Conservation (phyloP, 2,797 vertebrate genomes). For the Rhinogobio ventralis region DNA sequence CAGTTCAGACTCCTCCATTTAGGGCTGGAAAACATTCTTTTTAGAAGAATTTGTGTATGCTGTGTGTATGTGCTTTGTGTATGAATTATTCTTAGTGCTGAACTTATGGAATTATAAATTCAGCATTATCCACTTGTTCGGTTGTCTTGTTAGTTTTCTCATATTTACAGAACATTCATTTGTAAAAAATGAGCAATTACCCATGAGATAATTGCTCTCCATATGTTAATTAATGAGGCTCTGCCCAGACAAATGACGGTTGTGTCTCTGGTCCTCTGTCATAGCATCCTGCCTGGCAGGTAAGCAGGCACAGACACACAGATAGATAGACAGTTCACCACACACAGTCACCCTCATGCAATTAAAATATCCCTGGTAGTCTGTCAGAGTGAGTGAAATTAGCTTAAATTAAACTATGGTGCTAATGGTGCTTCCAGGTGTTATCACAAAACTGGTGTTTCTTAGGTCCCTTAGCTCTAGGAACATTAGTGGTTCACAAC, state of each 20-base stretch:
- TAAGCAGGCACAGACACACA: conserved; percentile 28
- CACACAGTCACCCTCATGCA: neutral
- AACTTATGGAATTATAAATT: neutral
- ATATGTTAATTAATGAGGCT: conserved; percentile 64
- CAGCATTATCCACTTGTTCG: conserved; percentile 14
- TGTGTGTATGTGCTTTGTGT: neutral
- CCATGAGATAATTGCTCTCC: conserved; percentile 60
- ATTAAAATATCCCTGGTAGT: conserved; percentile 11
- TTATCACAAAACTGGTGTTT: neutral
- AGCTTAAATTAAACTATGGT: neutral
- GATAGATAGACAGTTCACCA: conserved; percentile 29
- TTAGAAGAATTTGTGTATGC: neutral
- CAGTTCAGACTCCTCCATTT: neutral
- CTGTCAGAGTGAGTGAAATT: conserved; percentile 12
- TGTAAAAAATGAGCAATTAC: conserved; percentile 48
- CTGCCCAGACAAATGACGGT: conserved; percentile 44
- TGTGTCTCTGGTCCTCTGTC: conserved; percentile 40
- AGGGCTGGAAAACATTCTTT: neutral
- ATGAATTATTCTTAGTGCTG: neutral
- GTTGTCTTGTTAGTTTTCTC: conserved; percentile 41
- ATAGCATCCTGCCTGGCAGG: conserved; percentile 41
- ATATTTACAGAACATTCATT: conserved; percentile 60
- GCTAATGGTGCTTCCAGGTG: neutral
- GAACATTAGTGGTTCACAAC: neutral
- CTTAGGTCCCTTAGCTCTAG: neutral